phyloP scores from a whole-genome alignment of 2,113 vertebrate species.

The Pachyramphus minor region DNA sequence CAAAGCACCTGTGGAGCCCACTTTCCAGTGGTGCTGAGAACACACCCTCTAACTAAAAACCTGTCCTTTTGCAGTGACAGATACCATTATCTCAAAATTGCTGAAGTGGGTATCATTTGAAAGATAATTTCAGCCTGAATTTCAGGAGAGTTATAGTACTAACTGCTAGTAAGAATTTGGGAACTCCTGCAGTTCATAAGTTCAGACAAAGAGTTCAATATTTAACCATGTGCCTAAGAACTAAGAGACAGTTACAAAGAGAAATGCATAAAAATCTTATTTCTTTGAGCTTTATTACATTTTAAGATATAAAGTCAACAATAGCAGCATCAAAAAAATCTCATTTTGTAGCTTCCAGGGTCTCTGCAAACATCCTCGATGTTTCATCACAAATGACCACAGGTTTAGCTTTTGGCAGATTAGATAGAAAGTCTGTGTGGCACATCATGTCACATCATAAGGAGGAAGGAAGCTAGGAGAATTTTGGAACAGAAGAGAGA shows the following conservation, averaged over 20 bases:
- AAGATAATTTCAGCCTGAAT: not conserved
- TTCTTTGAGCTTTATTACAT: not conserved
- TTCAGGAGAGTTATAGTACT: not conserved
- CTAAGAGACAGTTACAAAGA: not conserved
- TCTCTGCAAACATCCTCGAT: not conserved
- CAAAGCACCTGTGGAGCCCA: not conserved
- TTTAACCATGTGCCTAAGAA: not conserved
- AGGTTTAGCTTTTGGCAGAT: not conserved
- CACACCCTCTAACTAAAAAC: not conserved
- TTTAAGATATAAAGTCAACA: not conserved
- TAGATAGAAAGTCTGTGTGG: not conserved
- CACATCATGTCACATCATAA: not conserved
- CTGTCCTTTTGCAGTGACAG: not conserved
- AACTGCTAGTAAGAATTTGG: not conserved
- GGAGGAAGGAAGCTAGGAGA: constrained; percentile 27
- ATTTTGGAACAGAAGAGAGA: not conserved
- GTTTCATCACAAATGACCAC: not conserved
- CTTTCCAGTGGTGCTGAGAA: not conserved
- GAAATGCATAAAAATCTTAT: not conserved
- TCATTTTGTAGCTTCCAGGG: not conserved
- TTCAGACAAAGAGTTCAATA: not conserved
- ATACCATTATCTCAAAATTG: not conserved
- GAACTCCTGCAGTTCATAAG: not conserved
- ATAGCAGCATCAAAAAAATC: not conserved
- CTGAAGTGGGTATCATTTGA: not conserved